These are phyloP conservation scores for Venusia cambrica DNA, from an alignment of 2,888 invertebrate genomes.

Conservation along the genomic window DNA sequence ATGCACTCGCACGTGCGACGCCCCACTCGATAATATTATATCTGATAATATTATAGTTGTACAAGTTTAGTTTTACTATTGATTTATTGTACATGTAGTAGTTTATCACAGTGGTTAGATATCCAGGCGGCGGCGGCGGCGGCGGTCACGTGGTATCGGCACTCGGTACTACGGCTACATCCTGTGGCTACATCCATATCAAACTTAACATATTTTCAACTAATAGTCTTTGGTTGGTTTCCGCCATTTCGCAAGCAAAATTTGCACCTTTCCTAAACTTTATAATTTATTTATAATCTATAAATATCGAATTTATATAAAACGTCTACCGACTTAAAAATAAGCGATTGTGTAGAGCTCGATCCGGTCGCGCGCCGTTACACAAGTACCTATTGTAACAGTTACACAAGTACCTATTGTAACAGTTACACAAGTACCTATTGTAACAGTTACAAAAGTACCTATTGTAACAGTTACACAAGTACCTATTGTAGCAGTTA, in stretches of 20 bases:
- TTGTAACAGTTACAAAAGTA: neutral
- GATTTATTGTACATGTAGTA: too few species aligned
- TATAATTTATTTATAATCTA: conserved; percentile 1
- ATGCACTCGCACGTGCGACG: too few species aligned
- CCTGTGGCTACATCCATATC: conserved; percentile 12
- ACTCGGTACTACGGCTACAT: too few species aligned
- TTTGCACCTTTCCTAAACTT: conserved; percentile 3
- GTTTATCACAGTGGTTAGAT: too few species aligned
- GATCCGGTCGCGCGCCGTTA: conserved; percentile 1
- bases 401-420: neutral
- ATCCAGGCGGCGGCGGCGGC: too few species aligned
- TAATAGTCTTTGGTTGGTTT: conserved; percentile 21
- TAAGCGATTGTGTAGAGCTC: conserved; percentile 9
- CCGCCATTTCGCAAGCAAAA: conserved; percentile 2
- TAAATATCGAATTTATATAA: too few species aligned
- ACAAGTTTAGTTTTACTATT: too few species aligned
- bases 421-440: neutral
- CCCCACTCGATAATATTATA: too few species aligned
- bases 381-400: neutral
- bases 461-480: neutral
- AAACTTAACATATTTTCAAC: conserved; percentile 14
- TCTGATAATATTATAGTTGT: too few species aligned
- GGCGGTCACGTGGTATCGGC: too few species aligned
- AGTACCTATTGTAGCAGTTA: neutral
- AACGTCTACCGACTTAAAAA: conserved; percentile 4